Evolutionary conservation across 2,888 invertebrate species (phyloP), one percentile per base, ranked within the genome.

Genomic region (Cryptosula pallasiana): DNA sequence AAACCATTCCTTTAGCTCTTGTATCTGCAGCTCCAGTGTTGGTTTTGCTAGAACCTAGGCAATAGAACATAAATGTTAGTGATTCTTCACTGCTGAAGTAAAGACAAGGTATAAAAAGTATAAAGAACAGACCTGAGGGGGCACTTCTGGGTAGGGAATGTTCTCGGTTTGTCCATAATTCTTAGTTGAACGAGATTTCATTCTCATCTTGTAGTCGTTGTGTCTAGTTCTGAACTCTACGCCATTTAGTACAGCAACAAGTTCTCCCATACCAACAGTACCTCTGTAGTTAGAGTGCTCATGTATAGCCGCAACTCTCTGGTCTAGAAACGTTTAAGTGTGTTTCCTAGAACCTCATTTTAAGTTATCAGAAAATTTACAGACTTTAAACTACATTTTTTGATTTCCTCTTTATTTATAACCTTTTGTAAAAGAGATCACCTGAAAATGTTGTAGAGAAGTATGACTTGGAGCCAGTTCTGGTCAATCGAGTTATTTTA

Each of bases 171-270:
- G 70, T 29, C 77, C 71, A 69, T 76, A 79, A 5, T 74, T 70
- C 3, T 16, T 36, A 23, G 3, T 54, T 9, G 70, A 23, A n/a
- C 63, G 63, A 29, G 72, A 32, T 9, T 78, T 78, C 78, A 78
- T 79, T 9, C 71, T 34, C 27, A 80, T 76, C 45, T 77, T 76
- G 76, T 79, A 81, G 74, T 81, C 81, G 73, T 81, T 81, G 75
- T 81, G 81, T 16, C 81, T 74, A 1, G 81, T 81, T 45, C 74
- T 79, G 78, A 29, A 81, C 79, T 75, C 80, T 70, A 36, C 81
- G 16, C 80, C 80, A 69, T 80, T 80, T 25, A 80, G 70, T 5
- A 80, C 78, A 5, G 76, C 76, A n/a, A 63, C 32, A 13, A 63
- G 32, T n/a, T 71, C n/a, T 25, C 25, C 55, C 69, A 69, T 57